These are phyloP conservation scores for Pammene fasciana DNA, from an alignment of 2,888 invertebrate genomes.

Conservation along the genomic window DNA sequence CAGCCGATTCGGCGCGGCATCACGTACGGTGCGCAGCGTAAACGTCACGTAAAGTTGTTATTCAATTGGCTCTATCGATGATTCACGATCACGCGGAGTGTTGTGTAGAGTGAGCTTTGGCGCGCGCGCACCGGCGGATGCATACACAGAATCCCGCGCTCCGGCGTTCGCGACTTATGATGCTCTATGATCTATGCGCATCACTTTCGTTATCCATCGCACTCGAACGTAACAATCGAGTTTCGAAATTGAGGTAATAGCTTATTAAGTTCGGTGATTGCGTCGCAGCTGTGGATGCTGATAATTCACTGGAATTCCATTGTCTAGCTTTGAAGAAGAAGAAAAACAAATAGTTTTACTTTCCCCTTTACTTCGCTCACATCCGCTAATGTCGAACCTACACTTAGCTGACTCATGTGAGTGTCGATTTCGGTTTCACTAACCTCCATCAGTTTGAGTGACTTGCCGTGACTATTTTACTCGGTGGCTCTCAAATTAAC, in stretches of 20 bases:
- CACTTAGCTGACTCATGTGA: conserved; percentile 75
- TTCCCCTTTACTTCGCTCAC: conserved; percentile 77
- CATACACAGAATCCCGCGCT: conserved; percentile 46
- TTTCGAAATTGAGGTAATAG: conserved; percentile 65
- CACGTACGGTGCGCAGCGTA: conserved; percentile 77
- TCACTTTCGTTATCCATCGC: conserved; percentile 70
- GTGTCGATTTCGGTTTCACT: conserved; percentile 78
- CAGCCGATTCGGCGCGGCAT: conserved; percentile 70
- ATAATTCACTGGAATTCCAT: conserved; percentile 58
- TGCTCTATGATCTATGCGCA: conserved; percentile 66
- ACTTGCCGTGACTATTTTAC: conserved; percentile 57
- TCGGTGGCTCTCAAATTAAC: conserved; percentile 43
- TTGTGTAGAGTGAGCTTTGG: conserved; percentile 36
- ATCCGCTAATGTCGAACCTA: conserved; percentile 74
- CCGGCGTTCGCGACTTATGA: conserved; percentile 63
- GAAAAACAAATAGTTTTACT: conserved; percentile 80
- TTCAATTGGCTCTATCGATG: conserved; percentile 63
- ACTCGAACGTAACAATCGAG: conserved; percentile 64
- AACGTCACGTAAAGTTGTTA: conserved; percentile 68
- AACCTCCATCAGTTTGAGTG: conserved; percentile 64
- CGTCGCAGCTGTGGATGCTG: conserved; percentile 48
- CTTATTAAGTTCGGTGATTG: conserved; percentile 48
- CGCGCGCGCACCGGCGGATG: conserved; percentile 51
- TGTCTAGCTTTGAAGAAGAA: conserved; percentile 65
- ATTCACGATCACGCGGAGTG: conserved; percentile 56